Evolutionary conservation across 2,888 invertebrate species (phyloP), one percentile per base, ranked within the genome.

Genomic region (Shargacucullia verbasci): DNA sequence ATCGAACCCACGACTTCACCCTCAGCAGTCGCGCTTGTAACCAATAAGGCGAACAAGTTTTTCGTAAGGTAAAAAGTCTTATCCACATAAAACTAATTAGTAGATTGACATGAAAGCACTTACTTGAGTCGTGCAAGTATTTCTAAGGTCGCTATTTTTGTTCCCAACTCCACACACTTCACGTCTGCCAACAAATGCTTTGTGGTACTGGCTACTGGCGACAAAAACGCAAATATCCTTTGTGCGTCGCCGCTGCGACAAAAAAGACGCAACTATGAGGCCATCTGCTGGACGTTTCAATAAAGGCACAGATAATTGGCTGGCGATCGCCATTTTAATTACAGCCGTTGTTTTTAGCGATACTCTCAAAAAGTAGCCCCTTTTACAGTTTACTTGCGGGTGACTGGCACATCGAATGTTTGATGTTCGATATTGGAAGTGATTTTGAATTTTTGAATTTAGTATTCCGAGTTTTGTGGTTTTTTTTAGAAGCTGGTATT

Each of bases 261-360:
- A 87, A 88, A 84, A 67, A 78, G 47, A 41, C 50, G 53, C 59
- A 53, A 61, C 60, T 63, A 61, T 61, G 41, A 47, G 39, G 39
- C 78, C 84, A 81, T 81, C 87, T 82, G 85, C 85, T 67, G 76
- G 80, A 91, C 90, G 82, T 80, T 90, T 91, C 90, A 91, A 91
- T 91, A 91, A 87, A 86, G 83, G 79, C 68, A 73, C 79, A 76
- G 78, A 79, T 90, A 90, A 91, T 90, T 90, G 89, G 84, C 71
- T 69, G 73, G 59, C 79, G 82, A 86, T 86, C 83, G 87, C 78
- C 81, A 86, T 89, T 89, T 90, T 91, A 90, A 90, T 90, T 90
- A 82, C 79, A 64, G 31, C 61, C 70, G 64, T 61, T 73, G 78
- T 85, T 86, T 84, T 86, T 86, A 76, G 72, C 61, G 45, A 62